A percentile compares a stretch with the other conserved stretches of the same genome.
phyloP scores from a whole-genome alignment of 2,113 vertebrate species.

The Chionis minor region DNA sequence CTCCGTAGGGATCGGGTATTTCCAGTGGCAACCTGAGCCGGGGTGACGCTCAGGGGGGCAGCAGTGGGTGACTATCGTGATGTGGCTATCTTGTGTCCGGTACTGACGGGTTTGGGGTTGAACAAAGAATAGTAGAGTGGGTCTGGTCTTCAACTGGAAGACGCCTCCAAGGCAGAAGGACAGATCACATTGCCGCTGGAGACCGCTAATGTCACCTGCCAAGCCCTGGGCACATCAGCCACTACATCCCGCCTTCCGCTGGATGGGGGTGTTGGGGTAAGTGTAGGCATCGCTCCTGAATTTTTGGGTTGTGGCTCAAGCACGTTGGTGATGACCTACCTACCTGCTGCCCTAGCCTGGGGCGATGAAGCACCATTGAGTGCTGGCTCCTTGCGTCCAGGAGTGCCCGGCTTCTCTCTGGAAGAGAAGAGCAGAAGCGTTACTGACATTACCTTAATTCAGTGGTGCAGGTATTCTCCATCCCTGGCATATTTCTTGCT shows the following conservation, averaged over 20 bases:
- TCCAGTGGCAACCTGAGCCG: neutral
- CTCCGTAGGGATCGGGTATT: neutral
- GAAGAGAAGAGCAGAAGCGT: neutral
- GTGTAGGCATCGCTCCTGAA: neutral
- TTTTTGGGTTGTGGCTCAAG: neutral
- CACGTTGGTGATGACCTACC: neutral
- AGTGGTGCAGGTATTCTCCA: neutral
- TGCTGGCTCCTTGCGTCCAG: neutral
- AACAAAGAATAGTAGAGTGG: neutral
- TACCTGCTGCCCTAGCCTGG: neutral
- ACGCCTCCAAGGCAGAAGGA: neutral
- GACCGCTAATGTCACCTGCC: neutral
- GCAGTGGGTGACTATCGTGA: neutral
- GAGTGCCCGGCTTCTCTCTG: neutral
- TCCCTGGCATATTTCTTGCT: neutral
- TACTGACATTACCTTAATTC: neutral
- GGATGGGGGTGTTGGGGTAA: neutral
- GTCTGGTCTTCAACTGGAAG: neutral
- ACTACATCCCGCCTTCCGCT: neutral
- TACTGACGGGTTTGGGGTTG: neutral
- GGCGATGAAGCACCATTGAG: neutral
- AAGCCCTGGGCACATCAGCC: neutral
- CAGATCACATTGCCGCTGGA: neutral
- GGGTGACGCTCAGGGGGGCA: neutral
- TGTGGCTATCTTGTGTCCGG: neutral